These are phyloP conservation scores for Cheirogaleus major DNA, from an alignment of 2,797 vertebrate genomes.

Conservation along the genomic window DNA sequence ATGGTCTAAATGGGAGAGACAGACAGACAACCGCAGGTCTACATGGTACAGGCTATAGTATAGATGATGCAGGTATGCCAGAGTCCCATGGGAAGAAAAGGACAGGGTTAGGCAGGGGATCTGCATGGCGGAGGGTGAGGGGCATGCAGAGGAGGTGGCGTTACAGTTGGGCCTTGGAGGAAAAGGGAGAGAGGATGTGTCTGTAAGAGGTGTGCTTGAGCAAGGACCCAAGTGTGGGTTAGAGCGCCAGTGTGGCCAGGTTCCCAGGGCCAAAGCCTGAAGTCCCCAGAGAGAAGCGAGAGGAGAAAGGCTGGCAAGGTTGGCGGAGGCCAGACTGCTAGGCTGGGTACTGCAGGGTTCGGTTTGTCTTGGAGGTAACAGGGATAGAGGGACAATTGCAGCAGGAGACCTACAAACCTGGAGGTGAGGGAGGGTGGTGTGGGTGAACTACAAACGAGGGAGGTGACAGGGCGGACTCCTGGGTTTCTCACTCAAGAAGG, in stretches of 20 bases:
- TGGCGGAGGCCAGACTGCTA: neutral
- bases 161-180: neutral
- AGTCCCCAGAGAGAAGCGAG: neutral
- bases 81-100: neutral
- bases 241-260: neutral
- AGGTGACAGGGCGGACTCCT: neutral
- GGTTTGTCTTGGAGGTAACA: neutral
- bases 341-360: neutral
- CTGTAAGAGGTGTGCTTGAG: neutral
- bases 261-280: neutral
- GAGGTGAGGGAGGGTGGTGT: neutral
- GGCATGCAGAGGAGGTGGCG: neutral
- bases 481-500: neutral
- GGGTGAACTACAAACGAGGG: neutral
- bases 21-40: neutral
- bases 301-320: neutral
- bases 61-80: neutral
- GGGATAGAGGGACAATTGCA: neutral
- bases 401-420: neutral
- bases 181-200: neutral
- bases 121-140: neutral
- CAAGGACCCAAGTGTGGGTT: neutral
- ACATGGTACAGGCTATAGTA: neutral
- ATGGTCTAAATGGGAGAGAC: neutral
- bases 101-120: neutral